Conservation (phyloP, 2,888 invertebrate species). For the Lucinisca nassula region DNA sequence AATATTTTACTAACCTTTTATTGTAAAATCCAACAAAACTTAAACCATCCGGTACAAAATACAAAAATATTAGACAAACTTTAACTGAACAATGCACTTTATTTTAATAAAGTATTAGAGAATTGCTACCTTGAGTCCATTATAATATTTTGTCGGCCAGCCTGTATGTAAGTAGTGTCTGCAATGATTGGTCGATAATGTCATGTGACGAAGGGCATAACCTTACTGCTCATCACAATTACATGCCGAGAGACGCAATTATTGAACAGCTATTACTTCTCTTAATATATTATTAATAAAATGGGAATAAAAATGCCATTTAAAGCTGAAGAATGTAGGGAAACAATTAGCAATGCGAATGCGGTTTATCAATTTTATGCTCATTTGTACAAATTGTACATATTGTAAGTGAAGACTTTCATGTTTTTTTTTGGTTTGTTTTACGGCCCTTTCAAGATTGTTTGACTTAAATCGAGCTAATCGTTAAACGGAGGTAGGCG, state of each 20-base stretch:
- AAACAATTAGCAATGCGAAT: too few species aligned
- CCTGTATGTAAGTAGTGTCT: neutral
- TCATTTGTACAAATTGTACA: too few species aligned
- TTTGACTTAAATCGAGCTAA: too few species aligned
- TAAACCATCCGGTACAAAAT: neutral
- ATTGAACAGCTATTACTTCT: slow-evolving; percentile 17
- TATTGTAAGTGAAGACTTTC: too few species aligned
- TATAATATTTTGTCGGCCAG: neutral
- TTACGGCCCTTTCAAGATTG: too few species aligned
- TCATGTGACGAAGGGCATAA: neutral
- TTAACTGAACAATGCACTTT: neutral
- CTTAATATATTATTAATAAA: slow-evolving; percentile 9
- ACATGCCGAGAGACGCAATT: neutral
- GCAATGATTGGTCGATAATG: neutral
- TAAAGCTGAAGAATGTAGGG: neutral
- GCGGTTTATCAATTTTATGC: too few species aligned
- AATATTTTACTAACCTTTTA: neutral
- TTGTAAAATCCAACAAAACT: neutral
- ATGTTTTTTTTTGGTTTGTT: too few species aligned
- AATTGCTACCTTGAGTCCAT: neutral
- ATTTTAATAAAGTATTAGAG: slow-evolving; percentile 3
- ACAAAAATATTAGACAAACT: neutral
- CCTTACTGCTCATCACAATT: neutral
- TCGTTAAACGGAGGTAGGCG: too few species aligned
- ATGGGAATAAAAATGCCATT: neutral